Base-by-base conservation (phyloP, 1,140 invertebrate species). In the Drosophila rhopaloa region DNA sequence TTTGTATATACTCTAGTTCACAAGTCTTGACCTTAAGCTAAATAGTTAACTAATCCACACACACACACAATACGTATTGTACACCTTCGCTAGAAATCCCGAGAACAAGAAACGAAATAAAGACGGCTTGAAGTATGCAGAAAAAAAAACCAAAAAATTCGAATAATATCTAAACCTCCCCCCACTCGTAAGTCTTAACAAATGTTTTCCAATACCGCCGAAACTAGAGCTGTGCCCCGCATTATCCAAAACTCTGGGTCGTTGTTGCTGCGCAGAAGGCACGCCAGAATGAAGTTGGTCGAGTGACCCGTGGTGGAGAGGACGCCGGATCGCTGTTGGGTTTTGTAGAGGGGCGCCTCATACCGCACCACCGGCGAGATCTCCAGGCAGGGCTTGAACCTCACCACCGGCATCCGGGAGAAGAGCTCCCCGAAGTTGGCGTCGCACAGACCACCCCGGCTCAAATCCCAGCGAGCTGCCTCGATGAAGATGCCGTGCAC, bases 291-390 rank as follows among this genome's bases (percentile, higher is more conserved):
- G 92, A 97, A 98, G 93, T 98, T 98, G 1, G 97, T 97, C 56
- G 97, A 97, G 86, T 97, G 97, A 2, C 97, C 97, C 5, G 97
- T 98, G 0, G 97, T 98, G 24, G 97, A 97, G 6, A 98, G 93
- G 1, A 95, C 95, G 46, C 97, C 97, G 32, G 97, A 97, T 57
- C 97, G 93, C 46, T 95, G 94, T n/a, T 96, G 95, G 1, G 97
- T 98, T 93, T 97, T 98, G 90, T 98, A 98, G 9, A 98, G 91
- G 0, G 97, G 97, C 43, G 95, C 94, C 53, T 95, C 93, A 85
- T 98, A 98, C 48, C 96, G 94, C 6, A 76, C 46, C 24, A 38
- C 1, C 0, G 73, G 5, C 0, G 63, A 29, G 0, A 92, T 24
- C 14, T 85, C 70, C 24, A 91, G 54, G 24, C 91, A 92, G 7